Evolutionary conservation across 2,113 vertebrate species (phyloP), one percentile per base, ranked within the genome.

Genomic region (Sitta europaea): DNA sequence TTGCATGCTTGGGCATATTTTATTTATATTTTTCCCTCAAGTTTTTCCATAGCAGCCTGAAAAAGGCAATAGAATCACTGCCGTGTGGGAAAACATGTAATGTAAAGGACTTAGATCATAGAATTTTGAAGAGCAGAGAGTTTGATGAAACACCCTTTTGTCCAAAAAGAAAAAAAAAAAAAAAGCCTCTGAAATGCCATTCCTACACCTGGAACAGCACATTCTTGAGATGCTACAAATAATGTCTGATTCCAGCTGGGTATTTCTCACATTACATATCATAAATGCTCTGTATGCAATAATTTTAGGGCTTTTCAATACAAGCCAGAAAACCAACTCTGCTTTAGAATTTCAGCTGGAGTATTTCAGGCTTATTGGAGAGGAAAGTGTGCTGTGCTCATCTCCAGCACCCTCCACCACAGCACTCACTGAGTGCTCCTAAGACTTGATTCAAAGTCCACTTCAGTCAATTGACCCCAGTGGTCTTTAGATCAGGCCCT

Each of bases 1-100:
- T 92, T 96, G 94, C n/a, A 7, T 90, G 72, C 81, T 90, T 94
- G 66, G 84, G 59, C 80, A 90, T 96, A 90, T 93, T 94, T 92
- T 96, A 91, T 86, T 97, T 95, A 94, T 57, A 90, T 94, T 95
- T 95, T 97, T 75, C 67, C 92, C 90, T 86, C 61, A 65, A 95
- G 91, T 95, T 85, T 94, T 97, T 95, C 93, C 38, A 6, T 92
- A 90, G 88, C 71, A 93, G 95, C 62, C 87, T 96, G 65, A 84
- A 94, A 87, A 47, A 86, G 43, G 71, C 86, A 79, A 83, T 70
- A 62, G 76, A 95, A 95, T 59, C 25, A 38, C 58, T 62, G 50
- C 62, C 16, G 2, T 94, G 62, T 91, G 75, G 63, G 72, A 72
- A 95, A 94, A 57, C 38, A 57, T 43, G 63, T 40, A 67, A 80